Base-by-base conservation (phyloP, 2,888 invertebrate species). In the Phyllotreta cruciferae region DNA sequence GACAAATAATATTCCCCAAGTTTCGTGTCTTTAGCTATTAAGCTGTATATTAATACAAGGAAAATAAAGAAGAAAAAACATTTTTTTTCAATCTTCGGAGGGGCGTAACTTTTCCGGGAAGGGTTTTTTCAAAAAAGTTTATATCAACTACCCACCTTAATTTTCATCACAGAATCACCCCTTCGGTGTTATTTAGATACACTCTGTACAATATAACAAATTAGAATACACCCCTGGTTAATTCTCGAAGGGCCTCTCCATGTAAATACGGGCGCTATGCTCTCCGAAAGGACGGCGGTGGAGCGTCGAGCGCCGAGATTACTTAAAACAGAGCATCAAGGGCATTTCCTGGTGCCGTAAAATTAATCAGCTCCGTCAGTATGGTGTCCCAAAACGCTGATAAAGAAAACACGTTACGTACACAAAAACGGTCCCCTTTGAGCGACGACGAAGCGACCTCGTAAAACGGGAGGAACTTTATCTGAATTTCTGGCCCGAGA, bases 311-410 rank as follows among this genome's bases (percentile, higher is more conserved):
- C 36, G 34, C 53, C 13, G 53, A 60, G 58, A 62, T 62, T 67
- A 66, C 63, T 65, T 57, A 38, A 63, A 55, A 68, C 60, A 64
- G 62, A 66, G 63, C 58, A n/a, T n/a, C n/a, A 64, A 65, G 67
- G 64, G 61, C 70, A 66, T 66, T 62, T 67, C 64, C 62, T 55
- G 56, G 64, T 61, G 64, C 60, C 66, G 63, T 67, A 66, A 67
- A 71, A 69, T 71, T 69, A 70, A 69, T 69, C 71, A 67, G 69
- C 53, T 56, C 64, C 64, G 66, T 67, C 67, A 62, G 57, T 64
- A 61, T 61, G 54, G 56, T 62, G 50, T 62, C 68, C 63, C 55
- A 38, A 57, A 55, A 42, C 57, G 55, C 37, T 58, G 58, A 63
- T 60, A 67, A 64, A 63, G 62, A 34, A 58, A 56, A 49, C 44